These are phyloP conservation scores for Pteromalus puparum DNA, from an alignment of 1,140 invertebrate genomes.

Conservation along the genomic window DNA sequence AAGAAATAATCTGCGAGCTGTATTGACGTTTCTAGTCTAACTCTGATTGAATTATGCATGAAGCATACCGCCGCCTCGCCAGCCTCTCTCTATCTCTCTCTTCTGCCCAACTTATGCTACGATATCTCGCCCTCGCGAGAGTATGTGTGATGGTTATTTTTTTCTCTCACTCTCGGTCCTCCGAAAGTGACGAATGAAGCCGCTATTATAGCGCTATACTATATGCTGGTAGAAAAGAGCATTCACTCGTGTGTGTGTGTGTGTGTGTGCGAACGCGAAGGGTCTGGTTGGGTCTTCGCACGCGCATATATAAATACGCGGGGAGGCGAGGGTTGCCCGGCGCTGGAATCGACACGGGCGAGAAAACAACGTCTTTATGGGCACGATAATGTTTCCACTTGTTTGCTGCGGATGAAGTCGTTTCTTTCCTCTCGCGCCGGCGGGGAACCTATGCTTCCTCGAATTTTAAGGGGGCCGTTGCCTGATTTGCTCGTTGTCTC, in stretches of 20 bases:
- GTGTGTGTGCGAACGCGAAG: background rate
- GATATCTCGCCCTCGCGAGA: background rate
- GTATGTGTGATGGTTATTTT: background rate
- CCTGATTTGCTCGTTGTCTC: no score
- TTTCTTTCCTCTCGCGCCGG: constrained; percentile 50
- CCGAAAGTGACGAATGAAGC: constrained; percentile 38
- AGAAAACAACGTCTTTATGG: constrained; percentile 58
- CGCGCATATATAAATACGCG: constrained; percentile 35
- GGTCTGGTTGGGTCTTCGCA: background rate
- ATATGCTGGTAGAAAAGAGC: no score
- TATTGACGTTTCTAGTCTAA: constrained; percentile 77
- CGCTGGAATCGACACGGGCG: constrained; percentile 38
- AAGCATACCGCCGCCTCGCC: constrained; percentile 55
- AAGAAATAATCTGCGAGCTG: constrained; percentile 77
- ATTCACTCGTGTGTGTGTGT: no score
- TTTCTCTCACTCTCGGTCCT: constrained; percentile 25
- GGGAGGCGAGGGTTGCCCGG: constrained; percentile 33
- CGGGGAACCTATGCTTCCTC: constrained; percentile 27
- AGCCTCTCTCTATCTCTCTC: background rate
- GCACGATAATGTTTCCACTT: constrained; percentile 61
- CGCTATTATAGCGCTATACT: no score
- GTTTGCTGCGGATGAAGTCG: constrained; percentile 60
- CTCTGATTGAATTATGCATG: constrained; percentile 77
- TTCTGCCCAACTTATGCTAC: constrained; percentile 35
- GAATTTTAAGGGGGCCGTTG: constrained; percentile 10